phyloP scores from a whole-genome alignment of 2,113 vertebrate species.

The Nothoprocta pentlandii region DNA sequence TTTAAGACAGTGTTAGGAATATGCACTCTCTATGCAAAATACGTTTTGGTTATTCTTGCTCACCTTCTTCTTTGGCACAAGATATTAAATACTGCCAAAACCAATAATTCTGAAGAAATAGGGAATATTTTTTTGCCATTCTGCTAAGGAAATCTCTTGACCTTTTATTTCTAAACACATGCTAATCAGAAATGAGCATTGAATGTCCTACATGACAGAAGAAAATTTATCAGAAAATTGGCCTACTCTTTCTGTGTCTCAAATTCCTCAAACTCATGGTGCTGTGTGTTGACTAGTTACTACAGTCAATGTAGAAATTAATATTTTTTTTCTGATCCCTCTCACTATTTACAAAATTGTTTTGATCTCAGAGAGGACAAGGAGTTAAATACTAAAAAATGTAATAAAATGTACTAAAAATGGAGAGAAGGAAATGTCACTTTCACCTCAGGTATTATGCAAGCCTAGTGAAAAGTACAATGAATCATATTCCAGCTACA shows the following conservation, averaged over 20 bases:
- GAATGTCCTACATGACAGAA: not conserved
- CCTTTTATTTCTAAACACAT: not conserved
- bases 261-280: not conserved
- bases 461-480: not conserved
- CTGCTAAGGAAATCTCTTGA: not conserved
- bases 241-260: not conserved
- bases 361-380: not conserved
- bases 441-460: not conserved
- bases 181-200: not conserved
- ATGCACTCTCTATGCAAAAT: not conserved
- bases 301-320: not conserved
- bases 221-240: constrained; percentile 4
- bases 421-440: not conserved
- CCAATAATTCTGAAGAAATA: not conserved
- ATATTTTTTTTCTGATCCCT: not conserved
- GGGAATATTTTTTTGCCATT: not conserved
- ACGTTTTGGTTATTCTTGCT: not conserved
- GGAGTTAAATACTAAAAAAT: not conserved
- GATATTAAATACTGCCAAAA: not conserved
- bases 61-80: not conserved
- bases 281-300: not conserved
- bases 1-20: not conserved
- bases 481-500: not conserved
- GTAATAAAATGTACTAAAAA: not conserved
- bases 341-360: not conserved